Base-by-base conservation (phyloP, 2,797 vertebrate genomes). In the Uromys caudimaculatus region DNA sequence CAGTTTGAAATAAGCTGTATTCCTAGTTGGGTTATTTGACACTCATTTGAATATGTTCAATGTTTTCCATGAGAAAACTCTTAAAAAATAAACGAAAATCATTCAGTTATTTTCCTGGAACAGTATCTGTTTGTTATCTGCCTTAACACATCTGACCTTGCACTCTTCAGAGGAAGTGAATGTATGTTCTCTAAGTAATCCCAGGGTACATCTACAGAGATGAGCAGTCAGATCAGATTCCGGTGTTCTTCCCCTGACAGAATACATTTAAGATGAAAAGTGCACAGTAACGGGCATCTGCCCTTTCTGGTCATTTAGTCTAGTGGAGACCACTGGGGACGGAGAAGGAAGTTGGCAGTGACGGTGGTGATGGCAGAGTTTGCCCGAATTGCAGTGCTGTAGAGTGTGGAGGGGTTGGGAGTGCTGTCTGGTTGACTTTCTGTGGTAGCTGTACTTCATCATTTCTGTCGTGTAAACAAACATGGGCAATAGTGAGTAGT, bases 81-180 rank as follows among this genome's bases (percentile, higher is more conserved):
- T 32, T 86, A 50, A 86, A 52, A 81, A 50, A 75, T 41, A 35
- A 76, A 60, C 47, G 54, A 73, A 75, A 82, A 47, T 11, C 5
- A 41, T 58, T 91, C 62, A 32, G 27, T 95, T 95, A 13, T 96
- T 97, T 97, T 95, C 75, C 78, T 96, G 90, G 94, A 97, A 83
- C 27, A 92, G 5, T 94, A 90, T 62, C 90, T 96, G 94, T 96
- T 96, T 96, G n/a, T 97, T 69, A 93, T 97, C 88, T 97, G 92
- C 44, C 88, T 96, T 92, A 93, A 73, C 90, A 96, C 83, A 96
- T 95, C 77, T 96, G 86, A 96, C 90, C 67, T 97, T 94, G 73
- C 2, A 7, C 84, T 97, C 67, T 93, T 97, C 35, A 11, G 81
- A 95, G 95, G 88, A 97, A 96, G 50, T 95, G 88, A 93, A 95